Evolutionary conservation across 2,113 vertebrate species (phyloP).

Genomic region (Dermatemys mawii): DNA sequence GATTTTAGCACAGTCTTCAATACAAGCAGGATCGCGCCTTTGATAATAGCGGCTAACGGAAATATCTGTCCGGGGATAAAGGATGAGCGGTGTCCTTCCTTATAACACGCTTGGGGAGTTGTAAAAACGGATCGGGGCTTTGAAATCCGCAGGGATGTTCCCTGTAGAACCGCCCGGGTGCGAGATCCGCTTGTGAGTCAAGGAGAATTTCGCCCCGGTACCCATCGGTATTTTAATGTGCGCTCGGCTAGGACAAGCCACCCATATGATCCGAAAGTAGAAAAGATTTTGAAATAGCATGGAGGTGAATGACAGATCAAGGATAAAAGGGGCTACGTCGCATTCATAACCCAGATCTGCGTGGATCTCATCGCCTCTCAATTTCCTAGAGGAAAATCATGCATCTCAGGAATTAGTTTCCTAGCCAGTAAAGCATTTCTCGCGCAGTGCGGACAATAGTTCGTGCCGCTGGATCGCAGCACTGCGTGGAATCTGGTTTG

Average conservation of each 20-base stretch:
- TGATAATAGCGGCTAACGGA: not conserved
- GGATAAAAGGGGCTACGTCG: not conserved
- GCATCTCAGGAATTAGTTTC: not conserved
- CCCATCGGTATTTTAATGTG: too few relatives aligned
- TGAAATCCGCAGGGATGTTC: not conserved
- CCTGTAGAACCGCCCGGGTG: too few relatives aligned
- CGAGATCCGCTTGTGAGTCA: too few relatives aligned
- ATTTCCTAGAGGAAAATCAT: not conserved
- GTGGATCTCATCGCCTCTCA: not conserved
- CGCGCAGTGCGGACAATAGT: not conserved
- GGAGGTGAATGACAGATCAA: not conserved
- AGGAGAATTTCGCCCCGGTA: too few relatives aligned
- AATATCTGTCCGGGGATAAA: not conserved
- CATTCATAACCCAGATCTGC: not conserved
- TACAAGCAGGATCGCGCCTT: not conserved
- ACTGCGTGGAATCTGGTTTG: not conserved
- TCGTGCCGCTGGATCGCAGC: not conserved
- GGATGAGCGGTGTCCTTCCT: not conserved
- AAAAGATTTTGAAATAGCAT: too few relatives aligned
- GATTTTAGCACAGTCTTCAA: not conserved
- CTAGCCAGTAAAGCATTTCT: not conserved
- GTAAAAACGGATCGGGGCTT: not conserved
- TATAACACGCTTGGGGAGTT: not conserved
- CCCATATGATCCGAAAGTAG: too few relatives aligned
- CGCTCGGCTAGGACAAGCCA: too few relatives aligned